Conservation (phyloP, 2,888 invertebrate genomes). For the Oscheius sp. region DNA sequence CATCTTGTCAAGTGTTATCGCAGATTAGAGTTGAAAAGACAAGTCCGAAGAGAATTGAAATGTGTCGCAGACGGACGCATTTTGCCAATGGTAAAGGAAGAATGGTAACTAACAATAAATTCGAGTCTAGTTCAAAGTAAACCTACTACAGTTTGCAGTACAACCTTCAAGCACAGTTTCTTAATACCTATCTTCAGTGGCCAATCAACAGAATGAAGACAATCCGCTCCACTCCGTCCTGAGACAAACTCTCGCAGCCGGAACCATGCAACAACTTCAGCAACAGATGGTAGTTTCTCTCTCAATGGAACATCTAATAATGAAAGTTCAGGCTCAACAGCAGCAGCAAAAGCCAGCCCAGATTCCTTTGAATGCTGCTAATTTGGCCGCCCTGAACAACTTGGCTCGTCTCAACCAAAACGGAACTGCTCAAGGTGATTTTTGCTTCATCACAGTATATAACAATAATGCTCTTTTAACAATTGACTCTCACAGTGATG, state of each 20-base stretch:
- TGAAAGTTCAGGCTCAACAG: conserved; percentile 14
- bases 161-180: neutral
- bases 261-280: conserved; percentile 53
- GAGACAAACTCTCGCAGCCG: conserved; percentile 59
- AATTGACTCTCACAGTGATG: no score
- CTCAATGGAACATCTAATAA: neutral
- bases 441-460: neutral
- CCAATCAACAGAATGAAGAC: conserved; percentile 54
- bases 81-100: no score
- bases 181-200: conserved; percentile 41
- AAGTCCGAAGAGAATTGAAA: no score
- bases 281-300: conserved; percentile 32
- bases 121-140: no score
- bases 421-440: conserved; percentile 33
- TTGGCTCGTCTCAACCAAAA: conserved; percentile 42
- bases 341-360: conserved; percentile 43
- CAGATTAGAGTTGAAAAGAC: no score
- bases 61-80: no score
- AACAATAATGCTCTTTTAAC: neutral
- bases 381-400: conserved; percentile 54
- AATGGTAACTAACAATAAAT: no score
- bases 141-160: no score
- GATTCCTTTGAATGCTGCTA: conserved; percentile 52
- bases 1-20: no score
- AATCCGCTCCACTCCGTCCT: conserved; percentile 56